Percentiles rank a stretch among this genome's conserved stretches.
Evolutionary conservation across 1,140 invertebrate species (phyloP).

Genomic region (Bombus confusus): DNA sequence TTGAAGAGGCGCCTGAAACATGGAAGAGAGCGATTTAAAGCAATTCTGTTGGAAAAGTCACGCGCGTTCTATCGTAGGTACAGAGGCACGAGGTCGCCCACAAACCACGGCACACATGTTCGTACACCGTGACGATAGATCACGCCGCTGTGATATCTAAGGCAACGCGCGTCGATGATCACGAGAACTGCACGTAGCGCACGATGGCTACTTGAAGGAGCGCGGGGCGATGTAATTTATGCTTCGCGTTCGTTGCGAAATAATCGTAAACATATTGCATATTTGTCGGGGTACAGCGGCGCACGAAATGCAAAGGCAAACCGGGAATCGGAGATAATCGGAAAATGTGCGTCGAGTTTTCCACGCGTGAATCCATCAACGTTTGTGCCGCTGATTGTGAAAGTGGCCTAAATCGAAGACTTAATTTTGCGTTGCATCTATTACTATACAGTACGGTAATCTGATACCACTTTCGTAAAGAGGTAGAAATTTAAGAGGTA

Average conservation of each 20-base stretch:
- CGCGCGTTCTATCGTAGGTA: slow-evolving; percentile 2
- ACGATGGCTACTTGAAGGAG: too few relatives aligned
- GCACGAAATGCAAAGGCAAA: background rate
- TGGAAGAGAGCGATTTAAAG: background rate
- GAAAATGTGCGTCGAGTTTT: background rate
- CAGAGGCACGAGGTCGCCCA: slow-evolving; percentile 67
- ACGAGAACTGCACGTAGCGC: slow-evolving; percentile 11
- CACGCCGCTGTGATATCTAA: slow-evolving; percentile 66
- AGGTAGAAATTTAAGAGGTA: too few relatives aligned
- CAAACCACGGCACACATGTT: slow-evolving; percentile 77
- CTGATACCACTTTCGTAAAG: too few relatives aligned
- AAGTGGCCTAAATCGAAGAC: background rate
- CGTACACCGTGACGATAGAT: slow-evolving; percentile 78
- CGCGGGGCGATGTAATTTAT: slow-evolving; percentile 4
- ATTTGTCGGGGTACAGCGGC: background rate
- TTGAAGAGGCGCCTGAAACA: background rate
- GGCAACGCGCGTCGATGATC: slow-evolving; percentile 16
- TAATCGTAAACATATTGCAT: slow-evolving; percentile 18
- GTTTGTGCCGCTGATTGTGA: too few relatives aligned
- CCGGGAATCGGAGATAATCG: background rate
- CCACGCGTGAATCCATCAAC: background rate
- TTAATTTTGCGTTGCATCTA: too few relatives aligned
- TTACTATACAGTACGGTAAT: too few relatives aligned
- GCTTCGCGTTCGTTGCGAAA: background rate
- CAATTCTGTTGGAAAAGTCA: background rate